Percentiles rank a stretch among this genome's conserved stretches.
These are phyloP conservation scores for Venturia canescens DNA, from an alignment of 1,140 invertebrate species.

Conservation along the genomic window DNA sequence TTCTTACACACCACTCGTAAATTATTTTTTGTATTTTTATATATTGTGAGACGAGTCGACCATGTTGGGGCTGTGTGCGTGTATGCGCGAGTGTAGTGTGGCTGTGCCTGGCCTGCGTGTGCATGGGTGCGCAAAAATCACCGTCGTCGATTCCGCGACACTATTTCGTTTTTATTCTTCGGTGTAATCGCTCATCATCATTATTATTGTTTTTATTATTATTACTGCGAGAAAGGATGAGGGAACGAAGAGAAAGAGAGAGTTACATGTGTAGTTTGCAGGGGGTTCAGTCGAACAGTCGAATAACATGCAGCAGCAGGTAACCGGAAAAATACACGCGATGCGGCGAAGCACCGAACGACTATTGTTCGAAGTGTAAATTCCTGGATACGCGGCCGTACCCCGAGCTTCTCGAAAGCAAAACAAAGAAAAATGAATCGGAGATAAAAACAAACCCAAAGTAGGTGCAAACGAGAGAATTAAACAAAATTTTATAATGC, in stretches of 20 bases:
- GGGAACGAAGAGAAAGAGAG: background rate
- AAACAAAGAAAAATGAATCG: background rate
- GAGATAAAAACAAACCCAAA: background rate
- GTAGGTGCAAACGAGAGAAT: conserved; percentile 22
- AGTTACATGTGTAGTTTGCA: background rate
- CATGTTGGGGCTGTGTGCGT: background rate
- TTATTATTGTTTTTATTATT: no score
- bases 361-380: background rate
- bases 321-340: background rate
- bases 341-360: background rate
- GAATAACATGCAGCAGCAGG: background rate
- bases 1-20: conserved; percentile 61
- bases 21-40: conserved; percentile 66
- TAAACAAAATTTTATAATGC: background rate
- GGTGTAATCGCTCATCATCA: no score
- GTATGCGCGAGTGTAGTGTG: no score
- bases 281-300: background rate
- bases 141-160: background rate
- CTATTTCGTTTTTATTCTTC: no score
- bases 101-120: no score
- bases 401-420: background rate
- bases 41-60: conserved; percentile 53
- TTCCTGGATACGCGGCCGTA: background rate
- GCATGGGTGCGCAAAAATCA: no score
- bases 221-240: background rate